These are phyloP conservation scores for Palythoa heliodiscus DNA, from an alignment of 92 coral and sea anemone species.

Conservation along the genomic window DNA sequence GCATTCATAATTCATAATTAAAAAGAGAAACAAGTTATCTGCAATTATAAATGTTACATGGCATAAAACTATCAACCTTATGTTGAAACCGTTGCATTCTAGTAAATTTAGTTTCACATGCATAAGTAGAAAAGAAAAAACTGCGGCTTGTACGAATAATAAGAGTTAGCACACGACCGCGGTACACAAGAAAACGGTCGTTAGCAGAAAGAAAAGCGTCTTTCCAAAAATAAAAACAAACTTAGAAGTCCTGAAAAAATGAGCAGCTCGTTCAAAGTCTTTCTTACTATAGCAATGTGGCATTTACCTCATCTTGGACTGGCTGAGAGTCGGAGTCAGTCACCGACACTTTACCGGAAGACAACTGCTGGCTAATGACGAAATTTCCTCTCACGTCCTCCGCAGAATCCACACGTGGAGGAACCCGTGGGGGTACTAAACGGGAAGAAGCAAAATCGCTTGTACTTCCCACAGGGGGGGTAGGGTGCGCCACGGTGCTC, in stretches of 20 bases:
- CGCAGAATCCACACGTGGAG: slow-evolving; percentile 84
- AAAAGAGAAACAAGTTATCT: too few species aligned
- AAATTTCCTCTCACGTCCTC: slow-evolving; percentile 50
- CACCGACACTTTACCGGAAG: slow-evolving; percentile 18
- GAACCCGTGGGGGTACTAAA: slow-evolving; percentile 51
- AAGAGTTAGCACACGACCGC: too few species aligned
- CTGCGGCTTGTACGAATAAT: too few species aligned
- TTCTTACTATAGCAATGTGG: slow-evolving; percentile 19
- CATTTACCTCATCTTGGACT: slow-evolving; percentile 26
- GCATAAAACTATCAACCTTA: too few species aligned
- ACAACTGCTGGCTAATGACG: slow-evolving; percentile 52
- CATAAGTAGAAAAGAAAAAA: too few species aligned
- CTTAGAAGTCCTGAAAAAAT: too few species aligned
- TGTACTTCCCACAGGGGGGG: slow-evolving; percentile 83
- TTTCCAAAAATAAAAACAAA: background rate
- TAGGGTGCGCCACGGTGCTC: slow-evolving; percentile 92
- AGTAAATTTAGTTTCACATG: too few species aligned
- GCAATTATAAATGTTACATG: too few species aligned
- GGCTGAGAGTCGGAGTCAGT: background rate
- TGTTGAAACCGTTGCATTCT: too few species aligned
- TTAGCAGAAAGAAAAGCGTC: background rate
- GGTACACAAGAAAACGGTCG: too few species aligned
- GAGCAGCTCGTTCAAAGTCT: background rate
- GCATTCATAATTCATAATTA: too few species aligned
- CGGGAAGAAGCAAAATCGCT: slow-evolving; percentile 50